phyloP scores from a whole-genome alignment of 2,113 vertebrate genomes.

The Probosciger aterrimus region DNA sequence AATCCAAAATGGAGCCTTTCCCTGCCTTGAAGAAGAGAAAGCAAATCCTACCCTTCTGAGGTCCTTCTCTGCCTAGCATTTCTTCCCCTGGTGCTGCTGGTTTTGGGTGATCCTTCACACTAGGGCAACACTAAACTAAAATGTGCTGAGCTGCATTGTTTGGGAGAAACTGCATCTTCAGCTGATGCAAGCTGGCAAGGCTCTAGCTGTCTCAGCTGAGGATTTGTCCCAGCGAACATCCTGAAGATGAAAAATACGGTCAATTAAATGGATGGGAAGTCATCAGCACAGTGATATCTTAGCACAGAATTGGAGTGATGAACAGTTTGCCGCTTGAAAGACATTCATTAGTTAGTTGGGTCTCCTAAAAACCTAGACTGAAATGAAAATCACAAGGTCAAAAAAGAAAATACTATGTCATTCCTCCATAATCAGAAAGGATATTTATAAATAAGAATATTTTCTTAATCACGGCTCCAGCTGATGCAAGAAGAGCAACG shows the following conservation, averaged over 20 bases:
- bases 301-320: not conserved
- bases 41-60: not conserved
- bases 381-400: not conserved
- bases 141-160: not conserved
- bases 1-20: not conserved
- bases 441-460: not conserved
- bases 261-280: not conserved
- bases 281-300: not conserved
- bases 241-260: not conserved
- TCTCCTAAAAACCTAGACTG: not conserved
- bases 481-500: not conserved
- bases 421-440: not conserved
- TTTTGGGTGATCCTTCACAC: not conserved
- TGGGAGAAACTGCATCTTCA: rapidly evolving
- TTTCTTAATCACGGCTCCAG: not conserved
- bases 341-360: not conserved
- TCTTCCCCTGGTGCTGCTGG: not conserved
- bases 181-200: not conserved
- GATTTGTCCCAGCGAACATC: not conserved
- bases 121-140: not conserved
- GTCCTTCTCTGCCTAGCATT: not conserved
- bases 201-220: not conserved
- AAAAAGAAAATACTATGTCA: not conserved
- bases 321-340: not conserved
- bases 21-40: not conserved